These are phyloP conservation scores for Drosophila colorata DNA, from an alignment of 2,888 invertebrate genomes.

Conservation along the genomic window DNA sequence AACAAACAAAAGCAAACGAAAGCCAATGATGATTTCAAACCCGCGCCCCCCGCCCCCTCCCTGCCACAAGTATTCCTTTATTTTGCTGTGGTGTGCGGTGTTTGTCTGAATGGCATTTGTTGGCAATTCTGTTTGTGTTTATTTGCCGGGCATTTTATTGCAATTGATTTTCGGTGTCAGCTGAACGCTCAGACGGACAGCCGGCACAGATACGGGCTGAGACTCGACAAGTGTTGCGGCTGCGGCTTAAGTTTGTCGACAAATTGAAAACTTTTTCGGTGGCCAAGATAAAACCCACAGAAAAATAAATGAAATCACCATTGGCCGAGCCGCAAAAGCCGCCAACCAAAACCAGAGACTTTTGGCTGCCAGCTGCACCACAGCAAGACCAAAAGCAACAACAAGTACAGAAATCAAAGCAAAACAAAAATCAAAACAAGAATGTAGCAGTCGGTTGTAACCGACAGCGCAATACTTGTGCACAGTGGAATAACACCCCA, in stretches of 20 bases:
- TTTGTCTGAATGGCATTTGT: conserved; percentile 7
- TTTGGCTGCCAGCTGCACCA: conserved; percentile 48
- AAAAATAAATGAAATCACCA: conserved; percentile 26
- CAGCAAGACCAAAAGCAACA: not conserved
- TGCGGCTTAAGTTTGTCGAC: conserved; percentile 77
- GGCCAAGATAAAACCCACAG: conserved; percentile 33
- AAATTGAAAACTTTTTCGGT: conserved; percentile 77
- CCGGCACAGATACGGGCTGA: conserved; percentile 11
- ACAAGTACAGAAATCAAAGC: not conserved
- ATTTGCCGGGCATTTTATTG: conserved; percentile 68
- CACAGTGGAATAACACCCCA: too few species aligned
- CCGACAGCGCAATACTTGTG: too few species aligned
- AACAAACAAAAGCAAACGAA: conserved; percentile 56
- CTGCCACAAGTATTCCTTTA: not conserved
- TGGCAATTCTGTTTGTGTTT: conserved; percentile 50
- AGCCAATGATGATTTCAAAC: conserved; percentile 52
- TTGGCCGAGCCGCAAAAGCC: conserved; percentile 37
- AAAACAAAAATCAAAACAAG: conserved; percentile 7
- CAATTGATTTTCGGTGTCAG: conserved; percentile 80
- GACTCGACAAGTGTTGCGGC: conserved; percentile 70
- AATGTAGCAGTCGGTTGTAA: not conserved
- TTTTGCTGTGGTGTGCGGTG: conserved; percentile 12
- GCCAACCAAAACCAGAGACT: conserved; percentile 54
- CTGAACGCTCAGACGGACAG: conserved; percentile 54
- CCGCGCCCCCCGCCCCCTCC: too few species aligned